Conservation (phyloP, 1,140 invertebrate genomes). For the Cotesia typhae region DNA sequence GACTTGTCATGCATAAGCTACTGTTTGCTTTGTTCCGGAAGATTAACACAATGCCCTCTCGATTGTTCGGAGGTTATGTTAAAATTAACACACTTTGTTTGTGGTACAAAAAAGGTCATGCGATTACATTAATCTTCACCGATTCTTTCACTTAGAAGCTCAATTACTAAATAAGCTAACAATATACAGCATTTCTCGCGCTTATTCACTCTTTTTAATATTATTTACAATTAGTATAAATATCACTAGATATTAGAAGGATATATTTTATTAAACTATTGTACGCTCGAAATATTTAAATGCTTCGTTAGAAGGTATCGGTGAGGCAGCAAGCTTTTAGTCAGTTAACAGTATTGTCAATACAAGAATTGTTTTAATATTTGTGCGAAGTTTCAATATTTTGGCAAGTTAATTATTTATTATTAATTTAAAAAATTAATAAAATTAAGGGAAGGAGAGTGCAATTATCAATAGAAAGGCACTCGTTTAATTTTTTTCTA, state of each 20-base stretch:
- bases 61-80: neutral
- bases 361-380: neutral
- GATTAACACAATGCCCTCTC: too few species aligned
- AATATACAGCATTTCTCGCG: conserved; percentile 31
- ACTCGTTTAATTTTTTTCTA: too few species aligned
- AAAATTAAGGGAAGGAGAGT: too few species aligned
- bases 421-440: too few species aligned
- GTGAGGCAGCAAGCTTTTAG: conserved; percentile 19
- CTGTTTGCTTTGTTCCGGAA: too few species aligned
- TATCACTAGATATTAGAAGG: conserved; percentile 2
- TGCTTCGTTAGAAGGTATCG: conserved; percentile 26
- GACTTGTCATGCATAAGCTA: too few species aligned
- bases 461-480: too few species aligned
- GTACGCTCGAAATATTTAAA: neutral
- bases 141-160: conserved; percentile 25
- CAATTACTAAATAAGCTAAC: conserved; percentile 14
- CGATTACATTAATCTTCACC: conserved; percentile 14
- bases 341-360: conserved; percentile 1
- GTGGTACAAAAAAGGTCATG: neutral
- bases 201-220: conserved; percentile 5
- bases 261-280: conserved; percentile 11
- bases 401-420: neutral
- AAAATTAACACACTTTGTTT: neutral
- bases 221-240: conserved; percentile 20
- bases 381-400: neutral